Conservation (phyloP, 2,888 invertebrate species). For the Heliconius sara region DNA sequence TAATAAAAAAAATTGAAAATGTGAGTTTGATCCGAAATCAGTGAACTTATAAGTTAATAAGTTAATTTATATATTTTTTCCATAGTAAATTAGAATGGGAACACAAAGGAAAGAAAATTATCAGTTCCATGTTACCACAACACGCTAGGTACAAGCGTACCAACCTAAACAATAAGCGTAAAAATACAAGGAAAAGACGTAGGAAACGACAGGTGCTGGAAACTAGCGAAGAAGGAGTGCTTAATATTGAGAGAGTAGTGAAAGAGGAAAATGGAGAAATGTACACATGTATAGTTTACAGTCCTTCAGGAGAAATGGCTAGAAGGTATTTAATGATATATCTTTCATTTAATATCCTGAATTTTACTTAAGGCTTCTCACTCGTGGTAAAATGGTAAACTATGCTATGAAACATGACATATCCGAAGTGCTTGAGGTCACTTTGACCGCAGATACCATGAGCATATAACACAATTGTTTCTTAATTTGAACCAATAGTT, state of each 20-base stretch:
- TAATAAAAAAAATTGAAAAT: no score
- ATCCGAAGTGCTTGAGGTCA: no score
- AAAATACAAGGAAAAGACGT: slow-evolving; percentile 57
- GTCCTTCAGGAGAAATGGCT: slow-evolving; percentile 90
- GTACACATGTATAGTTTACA: slow-evolving; percentile 91
- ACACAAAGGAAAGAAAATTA: slow-evolving; percentile 72
- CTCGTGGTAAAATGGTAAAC: no score
- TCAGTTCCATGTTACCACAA: slow-evolving; percentile 65
- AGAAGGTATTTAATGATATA: slow-evolving; percentile 72
- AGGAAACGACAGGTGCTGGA: slow-evolving; percentile 71
- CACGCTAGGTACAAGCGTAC: slow-evolving; percentile 70
- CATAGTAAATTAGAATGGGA: slow-evolving; percentile 79
- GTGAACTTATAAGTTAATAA: not conserved
- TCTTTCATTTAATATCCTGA: no score
- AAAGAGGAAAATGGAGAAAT: slow-evolving; percentile 88
- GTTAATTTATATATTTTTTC: not conserved
- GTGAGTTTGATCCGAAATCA: no score
- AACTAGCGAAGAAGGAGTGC: slow-evolving; percentile 80
- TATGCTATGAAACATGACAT: no score
- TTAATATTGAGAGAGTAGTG: slow-evolving; percentile 84
- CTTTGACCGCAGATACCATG: no score
- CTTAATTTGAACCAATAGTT: no score
- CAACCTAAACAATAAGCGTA: slow-evolving; percentile 50
- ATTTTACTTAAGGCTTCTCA: no score
- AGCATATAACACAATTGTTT: no score